Percentiles rank a stretch among this genome's conserved stretches.
Conservation (phyloP, 2,888 invertebrate species). For the Melipona bicolor region DNA sequence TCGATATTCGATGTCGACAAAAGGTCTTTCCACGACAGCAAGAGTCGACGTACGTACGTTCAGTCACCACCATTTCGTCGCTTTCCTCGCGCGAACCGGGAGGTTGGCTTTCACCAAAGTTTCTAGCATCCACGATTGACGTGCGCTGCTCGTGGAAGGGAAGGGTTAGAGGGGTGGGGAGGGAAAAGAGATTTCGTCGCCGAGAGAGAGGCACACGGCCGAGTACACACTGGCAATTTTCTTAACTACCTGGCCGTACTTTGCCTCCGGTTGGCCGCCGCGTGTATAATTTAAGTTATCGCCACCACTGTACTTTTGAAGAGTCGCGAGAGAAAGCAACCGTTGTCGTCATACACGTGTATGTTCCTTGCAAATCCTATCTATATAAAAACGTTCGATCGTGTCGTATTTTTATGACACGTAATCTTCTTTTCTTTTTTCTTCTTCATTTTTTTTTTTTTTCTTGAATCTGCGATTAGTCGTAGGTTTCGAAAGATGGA, state of each 20-base stretch:
- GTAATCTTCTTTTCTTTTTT: neutral
- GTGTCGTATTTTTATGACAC: neutral
- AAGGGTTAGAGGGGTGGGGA: neutral
- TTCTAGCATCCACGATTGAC: constrained; percentile 52
- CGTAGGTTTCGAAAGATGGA: neutral
- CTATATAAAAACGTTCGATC: neutral
- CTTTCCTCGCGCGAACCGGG: constrained; percentile 34
- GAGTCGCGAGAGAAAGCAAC: constrained; percentile 19
- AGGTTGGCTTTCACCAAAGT: constrained; percentile 54
- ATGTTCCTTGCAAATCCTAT: neutral
- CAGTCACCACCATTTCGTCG: constrained; percentile 8
- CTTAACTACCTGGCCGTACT: constrained; percentile 63
- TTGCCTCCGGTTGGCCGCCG: constrained; percentile 51
- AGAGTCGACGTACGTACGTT: neutral
- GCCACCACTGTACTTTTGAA: constrained; percentile 42
- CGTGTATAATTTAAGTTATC: constrained; percentile 66
- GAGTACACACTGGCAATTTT: constrained; percentile 61
- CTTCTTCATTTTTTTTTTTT: neutral
- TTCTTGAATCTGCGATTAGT: no score
- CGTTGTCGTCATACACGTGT: neutral
- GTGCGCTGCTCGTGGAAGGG: constrained; percentile 10
- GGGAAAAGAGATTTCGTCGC: constrained; percentile 24
- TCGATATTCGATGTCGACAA: no score
- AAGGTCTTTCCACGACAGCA: neutral
- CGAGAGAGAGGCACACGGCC: constrained; percentile 46